A percentile compares a stretch with the other conserved stretches of the same genome.
These are phyloP conservation scores for Crepidodera aurea DNA, from an alignment of 2,888 invertebrate species.

Conservation along the genomic window DNA sequence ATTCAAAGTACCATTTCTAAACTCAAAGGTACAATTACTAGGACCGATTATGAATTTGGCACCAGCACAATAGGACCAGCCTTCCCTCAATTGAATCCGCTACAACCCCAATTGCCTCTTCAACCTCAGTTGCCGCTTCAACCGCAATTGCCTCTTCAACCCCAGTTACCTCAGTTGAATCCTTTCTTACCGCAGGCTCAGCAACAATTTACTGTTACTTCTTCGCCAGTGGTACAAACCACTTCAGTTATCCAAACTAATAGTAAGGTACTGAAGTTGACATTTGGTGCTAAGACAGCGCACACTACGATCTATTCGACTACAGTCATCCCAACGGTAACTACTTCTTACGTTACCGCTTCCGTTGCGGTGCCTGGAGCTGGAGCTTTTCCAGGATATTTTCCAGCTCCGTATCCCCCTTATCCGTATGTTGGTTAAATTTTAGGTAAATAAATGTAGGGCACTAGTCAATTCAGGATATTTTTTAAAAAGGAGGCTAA, in stretches of 20 bases:
- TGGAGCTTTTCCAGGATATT: slow-evolving; percentile 78
- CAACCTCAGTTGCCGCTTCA: slow-evolving; percentile 47
- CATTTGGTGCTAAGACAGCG: slow-evolving; percentile 90
- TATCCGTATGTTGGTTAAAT: slow-evolving; percentile 79
- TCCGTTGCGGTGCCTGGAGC: slow-evolving; percentile 77
- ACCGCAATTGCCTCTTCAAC: slow-evolving; percentile 48
- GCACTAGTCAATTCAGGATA: slow-evolving; percentile 11
- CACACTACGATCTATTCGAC: slow-evolving; percentile 88
- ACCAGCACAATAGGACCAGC: slow-evolving; percentile 74
- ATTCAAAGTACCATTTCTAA: slow-evolving; percentile 81
- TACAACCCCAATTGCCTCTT: slow-evolving; percentile 53
- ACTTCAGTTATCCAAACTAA: slow-evolving; percentile 81
- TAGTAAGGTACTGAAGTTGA: slow-evolving; percentile 83
- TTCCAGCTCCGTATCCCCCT: slow-evolving; percentile 75
- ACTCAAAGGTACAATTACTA: slow-evolving; percentile 77
- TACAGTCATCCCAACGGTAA: slow-evolving; percentile 79
- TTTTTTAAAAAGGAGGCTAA: background rate
- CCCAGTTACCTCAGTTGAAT: slow-evolving; percentile 58
- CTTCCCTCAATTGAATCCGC: slow-evolving; percentile 56
- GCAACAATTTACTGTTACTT: slow-evolving; percentile 78
- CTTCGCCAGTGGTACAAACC: slow-evolving; percentile 82
- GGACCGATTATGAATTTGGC: slow-evolving; percentile 80
- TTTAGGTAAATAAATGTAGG: background rate
- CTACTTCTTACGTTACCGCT: slow-evolving; percentile 85
- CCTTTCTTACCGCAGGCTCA: slow-evolving; percentile 67